Conservation (phyloP, 1,140 invertebrate genomes). For the Bombyx mandarina region DNA sequence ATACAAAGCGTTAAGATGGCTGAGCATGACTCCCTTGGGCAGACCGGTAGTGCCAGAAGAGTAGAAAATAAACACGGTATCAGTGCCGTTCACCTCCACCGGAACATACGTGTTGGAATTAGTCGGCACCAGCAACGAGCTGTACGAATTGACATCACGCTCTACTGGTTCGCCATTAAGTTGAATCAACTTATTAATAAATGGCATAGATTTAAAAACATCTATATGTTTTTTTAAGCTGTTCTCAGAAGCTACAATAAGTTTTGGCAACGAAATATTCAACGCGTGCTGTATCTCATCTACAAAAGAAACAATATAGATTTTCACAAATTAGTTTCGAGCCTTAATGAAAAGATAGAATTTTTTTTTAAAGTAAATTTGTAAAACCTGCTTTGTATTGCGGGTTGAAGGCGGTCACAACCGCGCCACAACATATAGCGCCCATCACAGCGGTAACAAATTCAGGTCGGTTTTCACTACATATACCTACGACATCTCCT, state of each 20-base stretch:
- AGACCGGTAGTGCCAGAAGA: conserved; percentile 82
- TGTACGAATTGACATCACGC: conserved; percentile 26
- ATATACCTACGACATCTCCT: conserved; percentile 16
- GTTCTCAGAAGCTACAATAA: conserved; percentile 47
- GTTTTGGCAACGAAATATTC: conserved; percentile 65
- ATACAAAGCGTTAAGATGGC: conserved; percentile 73
- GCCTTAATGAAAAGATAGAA: neutral
- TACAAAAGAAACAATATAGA: conserved; percentile 17
- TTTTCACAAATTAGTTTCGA: neutral
- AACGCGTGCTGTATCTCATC: conserved; percentile 65
- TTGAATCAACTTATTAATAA: conserved; percentile 31
- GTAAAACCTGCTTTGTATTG: conserved; percentile 9
- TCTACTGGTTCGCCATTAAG: conserved; percentile 18
- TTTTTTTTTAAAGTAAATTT: neutral
- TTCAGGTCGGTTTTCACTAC: conserved; percentile 17
- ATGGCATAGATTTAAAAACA: conserved; percentile 17
- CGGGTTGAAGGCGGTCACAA: conserved; percentile 9
- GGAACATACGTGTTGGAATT: conserved; percentile 30
- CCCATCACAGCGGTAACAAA: conserved; percentile 15
- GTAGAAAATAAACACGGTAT: conserved; percentile 61
- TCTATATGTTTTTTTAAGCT: conserved; percentile 24
- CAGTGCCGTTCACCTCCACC: conserved; percentile 30
- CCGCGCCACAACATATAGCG: conserved; percentile 10
- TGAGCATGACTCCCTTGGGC: conserved; percentile 85
- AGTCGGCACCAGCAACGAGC: conserved; percentile 17